phyloP scores from a whole-genome alignment of 2,113 vertebrate species.

The Mesoclemmys tuberculata region DNA sequence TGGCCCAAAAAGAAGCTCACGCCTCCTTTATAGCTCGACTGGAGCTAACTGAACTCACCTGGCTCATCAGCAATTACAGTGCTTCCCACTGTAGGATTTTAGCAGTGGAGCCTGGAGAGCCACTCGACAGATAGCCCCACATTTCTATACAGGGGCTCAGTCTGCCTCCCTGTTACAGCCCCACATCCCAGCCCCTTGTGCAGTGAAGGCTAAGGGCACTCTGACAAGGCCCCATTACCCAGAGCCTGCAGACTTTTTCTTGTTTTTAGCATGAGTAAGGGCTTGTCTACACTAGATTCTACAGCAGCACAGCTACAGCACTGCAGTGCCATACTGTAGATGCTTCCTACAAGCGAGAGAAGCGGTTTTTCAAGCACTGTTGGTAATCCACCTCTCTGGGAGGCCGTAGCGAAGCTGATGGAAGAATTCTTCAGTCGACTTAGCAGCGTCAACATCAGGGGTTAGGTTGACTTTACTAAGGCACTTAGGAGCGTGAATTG shows the following conservation, averaged over 20 bases:
- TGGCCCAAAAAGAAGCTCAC: not conserved
- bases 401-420: not conserved
- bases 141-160: not conserved
- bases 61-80: not conserved
- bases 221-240: not conserved
- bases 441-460: not conserved
- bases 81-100: not conserved
- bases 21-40: not conserved
- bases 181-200: not conserved
- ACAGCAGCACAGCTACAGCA: not conserved
- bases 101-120: not conserved
- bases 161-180: not conserved
- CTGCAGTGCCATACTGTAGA: not conserved
- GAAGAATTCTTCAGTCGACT: no score
- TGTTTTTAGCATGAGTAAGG: not conserved
- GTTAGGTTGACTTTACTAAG: not conserved
- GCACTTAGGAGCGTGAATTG: not conserved
- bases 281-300: not conserved
- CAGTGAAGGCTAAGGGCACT: not conserved
- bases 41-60: not conserved
- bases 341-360: not conserved
- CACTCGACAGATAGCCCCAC: not conserved
- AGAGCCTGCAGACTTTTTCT: not conserved
- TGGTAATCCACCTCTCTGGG: no score
- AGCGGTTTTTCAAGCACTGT: not conserved